Percentiles rank a stretch among this genome's conserved stretches.
Evolutionary conservation across 2,113 vertebrate genomes (phyloP).

Genomic region (Prunella fulvescens): DNA sequence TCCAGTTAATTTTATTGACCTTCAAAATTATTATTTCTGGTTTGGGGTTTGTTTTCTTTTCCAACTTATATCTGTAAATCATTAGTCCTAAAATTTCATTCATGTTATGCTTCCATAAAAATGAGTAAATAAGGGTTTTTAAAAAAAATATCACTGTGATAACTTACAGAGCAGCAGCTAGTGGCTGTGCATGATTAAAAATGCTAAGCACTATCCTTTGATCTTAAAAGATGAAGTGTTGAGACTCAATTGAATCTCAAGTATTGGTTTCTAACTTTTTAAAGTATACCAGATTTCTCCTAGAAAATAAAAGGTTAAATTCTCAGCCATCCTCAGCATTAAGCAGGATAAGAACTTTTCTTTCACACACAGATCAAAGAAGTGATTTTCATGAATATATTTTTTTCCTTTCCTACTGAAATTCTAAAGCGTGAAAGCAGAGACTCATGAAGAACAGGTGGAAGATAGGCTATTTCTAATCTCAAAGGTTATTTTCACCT

Average conservation of each 20-base stretch:
- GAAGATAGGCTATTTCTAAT: background rate
- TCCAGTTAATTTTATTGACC: background rate
- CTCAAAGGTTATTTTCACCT: background rate
- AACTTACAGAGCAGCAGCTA: background rate
- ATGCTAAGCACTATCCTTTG: background rate
- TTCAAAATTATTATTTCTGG: background rate
- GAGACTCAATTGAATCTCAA: background rate
- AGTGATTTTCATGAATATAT: background rate
- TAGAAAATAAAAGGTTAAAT: background rate
- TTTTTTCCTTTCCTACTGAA: background rate
- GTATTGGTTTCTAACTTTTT: background rate
- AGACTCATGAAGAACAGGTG: background rate
- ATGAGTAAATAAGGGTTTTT: background rate
- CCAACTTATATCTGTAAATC: background rate
- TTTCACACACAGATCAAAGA: background rate
- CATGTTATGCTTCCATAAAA: background rate
- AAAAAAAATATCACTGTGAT: background rate
- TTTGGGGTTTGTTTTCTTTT: background rate
- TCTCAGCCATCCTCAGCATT: background rate
- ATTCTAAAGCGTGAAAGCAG: background rate
- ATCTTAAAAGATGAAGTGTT: background rate
- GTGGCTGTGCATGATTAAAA: background rate
- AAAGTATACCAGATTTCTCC: background rate
- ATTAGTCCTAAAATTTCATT: background rate
- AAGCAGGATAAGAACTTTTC: background rate